Conservation (phyloP, 2,888 invertebrate genomes). For the Temnothorax ravouxi region DNA sequence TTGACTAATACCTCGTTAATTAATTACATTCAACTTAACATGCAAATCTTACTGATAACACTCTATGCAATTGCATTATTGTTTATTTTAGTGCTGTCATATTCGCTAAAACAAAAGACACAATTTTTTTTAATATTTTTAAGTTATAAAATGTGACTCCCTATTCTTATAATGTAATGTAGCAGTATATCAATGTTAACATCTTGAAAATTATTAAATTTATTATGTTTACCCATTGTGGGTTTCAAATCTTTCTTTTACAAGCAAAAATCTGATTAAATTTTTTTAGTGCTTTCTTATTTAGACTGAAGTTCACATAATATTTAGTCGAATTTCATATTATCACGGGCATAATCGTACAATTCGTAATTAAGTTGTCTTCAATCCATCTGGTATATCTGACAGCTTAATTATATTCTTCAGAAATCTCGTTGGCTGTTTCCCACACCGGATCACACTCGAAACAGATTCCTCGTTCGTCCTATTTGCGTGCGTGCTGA, state of each 20-base stretch:
- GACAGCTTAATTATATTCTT: conserved; percentile 57
- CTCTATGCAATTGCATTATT: neutral
- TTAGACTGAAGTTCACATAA: neutral
- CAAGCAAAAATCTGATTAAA: neutral
- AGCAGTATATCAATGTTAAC: neutral
- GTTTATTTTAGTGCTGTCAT: neutral
- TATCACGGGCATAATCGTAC: neutral
- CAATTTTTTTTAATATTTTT: neutral
- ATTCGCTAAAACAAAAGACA: neutral
- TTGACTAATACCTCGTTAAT: neutral
- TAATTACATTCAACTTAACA: neutral
- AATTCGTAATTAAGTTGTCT: neutral
- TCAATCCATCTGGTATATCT: neutral
- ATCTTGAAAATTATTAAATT: too few species aligned
- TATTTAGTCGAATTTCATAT: neutral
- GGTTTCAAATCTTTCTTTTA: neutral
- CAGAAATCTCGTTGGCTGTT: conserved; percentile 49
- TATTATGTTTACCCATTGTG: neutral
- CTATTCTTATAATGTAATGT: neutral
- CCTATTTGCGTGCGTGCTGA: conserved; percentile 61
- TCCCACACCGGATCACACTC: conserved; percentile 60
- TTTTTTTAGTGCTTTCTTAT: neutral
- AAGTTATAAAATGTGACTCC: neutral
- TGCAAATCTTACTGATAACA: neutral
- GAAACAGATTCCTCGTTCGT: conserved; percentile 47